A percentile compares a stretch with the other conserved stretches of the same genome.
Conservation (phyloP, 92 coral and sea anemone species). For the Zoanthus gigantus region DNA sequence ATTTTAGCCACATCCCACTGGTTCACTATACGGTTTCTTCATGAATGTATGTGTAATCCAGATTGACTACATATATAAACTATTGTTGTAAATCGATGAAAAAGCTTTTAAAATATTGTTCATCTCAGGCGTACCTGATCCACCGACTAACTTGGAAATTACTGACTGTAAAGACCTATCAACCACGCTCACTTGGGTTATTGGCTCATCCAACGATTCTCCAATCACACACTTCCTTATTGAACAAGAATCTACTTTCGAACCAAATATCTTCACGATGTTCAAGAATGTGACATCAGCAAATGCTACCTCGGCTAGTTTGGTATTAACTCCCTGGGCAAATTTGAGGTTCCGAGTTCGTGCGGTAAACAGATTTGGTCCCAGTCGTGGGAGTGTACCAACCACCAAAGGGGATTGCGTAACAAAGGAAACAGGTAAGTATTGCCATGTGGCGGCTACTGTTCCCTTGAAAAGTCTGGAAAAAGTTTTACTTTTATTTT, state of each 20-base stretch:
- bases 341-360: conserved; percentile 79
- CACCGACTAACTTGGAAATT: conserved; percentile 54
- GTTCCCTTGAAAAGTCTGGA: neutral
- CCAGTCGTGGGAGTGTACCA: conserved; percentile 78
- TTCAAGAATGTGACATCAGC: conserved; percentile 63
- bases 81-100: neutral
- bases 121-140: conserved; percentile 67
- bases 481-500: too few relatives aligned
- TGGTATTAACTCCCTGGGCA: conserved; percentile 75
- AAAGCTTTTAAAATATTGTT: neutral
- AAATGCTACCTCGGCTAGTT: conserved; percentile 16
- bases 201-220: conserved; percentile 61
- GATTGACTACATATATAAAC: neutral
- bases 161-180: conserved; percentile 59
- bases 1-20: too few relatives aligned
- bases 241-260: conserved; percentile 70
- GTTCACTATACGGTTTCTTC: too few relatives aligned
- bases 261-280: conserved; percentile 50
- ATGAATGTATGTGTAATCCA: neutral
- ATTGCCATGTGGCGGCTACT: too few relatives aligned
- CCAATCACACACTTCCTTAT: conserved; percentile 81
- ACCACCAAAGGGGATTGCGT: conserved; percentile 67
- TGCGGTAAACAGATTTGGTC: conserved; percentile 82
- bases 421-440: conserved; percentile 67
- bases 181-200: conserved; percentile 75